Percentiles rank a stretch among this genome's conserved stretches.
These are phyloP conservation scores for Urosaurus nigricauda DNA, from an alignment of 2,797 vertebrate species.

Conservation along the genomic window DNA sequence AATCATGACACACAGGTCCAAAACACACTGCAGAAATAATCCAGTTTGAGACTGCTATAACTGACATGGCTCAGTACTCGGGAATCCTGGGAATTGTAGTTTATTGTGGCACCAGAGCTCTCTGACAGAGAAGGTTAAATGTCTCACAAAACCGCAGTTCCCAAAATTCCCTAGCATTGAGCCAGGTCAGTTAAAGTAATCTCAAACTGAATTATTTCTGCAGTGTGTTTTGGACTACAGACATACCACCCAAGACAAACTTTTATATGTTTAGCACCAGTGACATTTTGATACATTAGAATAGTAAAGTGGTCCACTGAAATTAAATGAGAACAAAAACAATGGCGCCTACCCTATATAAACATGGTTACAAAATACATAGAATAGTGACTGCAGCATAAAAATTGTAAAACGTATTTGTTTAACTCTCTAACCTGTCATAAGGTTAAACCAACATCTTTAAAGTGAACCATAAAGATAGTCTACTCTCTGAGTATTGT, in stretches of 20 bases:
- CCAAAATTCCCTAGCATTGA: too few species aligned
- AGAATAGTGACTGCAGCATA: conserved; percentile 14
- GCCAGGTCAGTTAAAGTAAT: too few species aligned
- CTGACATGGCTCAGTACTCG: too few species aligned
- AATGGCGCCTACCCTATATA: conserved; percentile 14
- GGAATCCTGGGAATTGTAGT: too few species aligned
- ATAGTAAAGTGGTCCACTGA: conserved; percentile 46
- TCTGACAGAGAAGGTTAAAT: too few species aligned
- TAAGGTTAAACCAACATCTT: conserved; percentile 19
- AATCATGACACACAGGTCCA: background rate
- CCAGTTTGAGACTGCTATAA: too few species aligned
- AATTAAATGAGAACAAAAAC: conserved; percentile 48
- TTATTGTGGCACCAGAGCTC: too few species aligned
- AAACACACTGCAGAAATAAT: too few species aligned
- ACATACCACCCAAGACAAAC: conserved; percentile 23
- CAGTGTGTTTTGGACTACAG: background rate
- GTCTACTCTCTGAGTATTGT: background rate
- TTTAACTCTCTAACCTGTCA: background rate
- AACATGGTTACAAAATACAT: conserved; percentile 9
- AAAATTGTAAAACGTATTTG: background rate
- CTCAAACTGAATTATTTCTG: too few species aligned
- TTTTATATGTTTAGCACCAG: conserved; percentile 43
- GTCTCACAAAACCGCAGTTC: too few species aligned
- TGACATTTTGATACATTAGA: conserved; percentile 43
- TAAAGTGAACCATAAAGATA: background rate